Evolutionary conservation across 2,888 invertebrate genomes (phyloP).

Genomic region (Drosophila austrosaltans): DNA sequence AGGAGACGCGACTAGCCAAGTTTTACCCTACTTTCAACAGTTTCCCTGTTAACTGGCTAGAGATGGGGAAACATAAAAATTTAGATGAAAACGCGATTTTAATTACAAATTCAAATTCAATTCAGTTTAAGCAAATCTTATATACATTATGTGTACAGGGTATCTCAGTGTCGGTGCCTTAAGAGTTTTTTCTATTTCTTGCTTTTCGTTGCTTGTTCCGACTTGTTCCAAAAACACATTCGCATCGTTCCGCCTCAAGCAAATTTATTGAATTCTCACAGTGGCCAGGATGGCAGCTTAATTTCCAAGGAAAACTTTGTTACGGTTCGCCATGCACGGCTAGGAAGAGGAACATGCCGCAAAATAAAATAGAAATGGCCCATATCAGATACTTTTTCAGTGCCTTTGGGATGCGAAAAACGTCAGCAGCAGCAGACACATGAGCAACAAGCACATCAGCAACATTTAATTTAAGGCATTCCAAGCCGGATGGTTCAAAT

Average conservation of each 20-base stretch:
- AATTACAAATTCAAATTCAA: no score
- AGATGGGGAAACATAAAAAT: no score
- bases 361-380: constrained; percentile 31
- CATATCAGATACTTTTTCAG: constrained; percentile 57
- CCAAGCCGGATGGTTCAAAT: constrained; percentile 11
- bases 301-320: constrained; percentile 73
- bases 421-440: constrained; percentile 23
- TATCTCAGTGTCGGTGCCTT: constrained; percentile 13
- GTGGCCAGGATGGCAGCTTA: constrained; percentile 68
- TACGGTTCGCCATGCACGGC: constrained; percentile 63
- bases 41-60: no score
- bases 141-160: no score
- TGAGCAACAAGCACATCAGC: constrained; percentile 25
- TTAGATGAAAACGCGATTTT: no score
- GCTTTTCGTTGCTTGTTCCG: constrained; percentile 42
- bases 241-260: constrained; percentile 37
- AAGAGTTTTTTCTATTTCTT: constrained; percentile 36
- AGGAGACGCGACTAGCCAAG: no score
- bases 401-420: constrained; percentile 34
- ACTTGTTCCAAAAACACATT: constrained; percentile 29
- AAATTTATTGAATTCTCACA: constrained; percentile 73
- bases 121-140: no score
- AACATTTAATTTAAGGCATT: constrained; percentile 46
- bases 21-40: no score
- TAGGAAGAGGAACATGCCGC: constrained; percentile 18